phyloP scores from a whole-genome alignment of 2,797 vertebrate species.

The Basileuterus tristriatus region DNA sequence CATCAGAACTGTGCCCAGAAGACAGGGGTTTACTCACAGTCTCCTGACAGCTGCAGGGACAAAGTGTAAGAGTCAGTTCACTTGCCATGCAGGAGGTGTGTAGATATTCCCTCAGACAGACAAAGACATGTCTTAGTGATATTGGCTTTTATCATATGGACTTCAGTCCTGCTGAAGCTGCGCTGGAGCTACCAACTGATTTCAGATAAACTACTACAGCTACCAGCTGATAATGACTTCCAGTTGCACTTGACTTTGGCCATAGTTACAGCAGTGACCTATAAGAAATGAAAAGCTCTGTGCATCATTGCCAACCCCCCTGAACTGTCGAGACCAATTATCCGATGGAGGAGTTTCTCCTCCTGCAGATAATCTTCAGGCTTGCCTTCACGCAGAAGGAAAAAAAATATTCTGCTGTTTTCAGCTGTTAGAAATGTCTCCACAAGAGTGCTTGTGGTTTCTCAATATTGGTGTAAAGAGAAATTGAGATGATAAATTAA shows the following conservation, averaged over 20 bases:
- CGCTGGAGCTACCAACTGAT: not conserved
- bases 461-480: not conserved
- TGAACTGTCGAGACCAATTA: slow-evolving; percentile 5
- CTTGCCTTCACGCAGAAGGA: not conserved
- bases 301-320: slow-evolving; percentile 17
- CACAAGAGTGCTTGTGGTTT: not conserved
- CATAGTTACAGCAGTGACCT: slow-evolving; percentile 27
- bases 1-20: not conserved
- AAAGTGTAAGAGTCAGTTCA: not conserved
- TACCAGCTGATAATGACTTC: slow-evolving; percentile 31
- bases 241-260: slow-evolving; percentile 28
- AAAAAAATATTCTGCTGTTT: not conserved
- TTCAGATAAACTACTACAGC: slow-evolving; percentile 23
- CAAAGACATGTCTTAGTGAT: not conserved
- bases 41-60: not conserved
- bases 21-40: not conserved
- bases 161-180: slow-evolving; percentile 20
- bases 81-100: not conserved
- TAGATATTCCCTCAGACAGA: not conserved
- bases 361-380: slow-evolving; percentile 16
- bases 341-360: slow-evolving; percentile 1
- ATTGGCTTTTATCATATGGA: slow-evolving; percentile 2
- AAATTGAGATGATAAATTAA: slow-evolving; percentile 23
- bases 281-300: slow-evolving; percentile 15
- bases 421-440: not conserved